A percentile compares a stretch with the other conserved stretches of the same genome.
phyloP scores from a whole-genome alignment of 2,113 vertebrate genomes.

The Hepsetus odoe region DNA sequence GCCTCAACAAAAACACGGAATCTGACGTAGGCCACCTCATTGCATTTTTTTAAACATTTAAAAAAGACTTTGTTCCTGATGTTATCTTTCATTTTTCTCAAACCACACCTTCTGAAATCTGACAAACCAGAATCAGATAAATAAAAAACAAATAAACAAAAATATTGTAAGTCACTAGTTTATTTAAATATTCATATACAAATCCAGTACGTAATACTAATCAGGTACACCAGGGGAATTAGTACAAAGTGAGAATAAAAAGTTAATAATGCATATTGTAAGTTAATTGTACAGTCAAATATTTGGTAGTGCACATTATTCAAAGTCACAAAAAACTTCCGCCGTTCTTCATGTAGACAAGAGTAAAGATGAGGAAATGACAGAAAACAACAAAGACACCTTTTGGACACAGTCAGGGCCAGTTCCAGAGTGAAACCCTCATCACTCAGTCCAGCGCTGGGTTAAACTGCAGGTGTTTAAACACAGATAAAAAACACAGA shows the following conservation, averaged over 20 bases:
- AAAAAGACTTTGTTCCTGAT: not conserved
- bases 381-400: not conserved
- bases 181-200: conserved; percentile 38
- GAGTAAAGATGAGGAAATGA: not conserved
- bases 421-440: not conserved
- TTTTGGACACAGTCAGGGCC: not conserved
- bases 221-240: conserved; percentile 36
- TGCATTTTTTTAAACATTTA: not conserved
- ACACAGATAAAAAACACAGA: not conserved
- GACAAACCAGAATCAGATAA: no score
- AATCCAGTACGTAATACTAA: conserved; percentile 46
- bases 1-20: no score
- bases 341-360: not conserved
- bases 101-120: no score
- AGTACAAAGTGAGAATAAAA: conserved; percentile 56
- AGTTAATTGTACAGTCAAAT: conserved; percentile 39
- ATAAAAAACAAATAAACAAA: not conserved
- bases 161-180: not conserved
- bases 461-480: not conserved
- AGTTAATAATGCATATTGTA: conserved; percentile 45
- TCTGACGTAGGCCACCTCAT: no score
- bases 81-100: no score
- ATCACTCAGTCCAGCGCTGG: not conserved
- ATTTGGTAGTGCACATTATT: conserved; percentile 37
- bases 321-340: not conserved